Conservation (phyloP, 2,113 vertebrate genomes). For the Osmerus eperlanus region DNA sequence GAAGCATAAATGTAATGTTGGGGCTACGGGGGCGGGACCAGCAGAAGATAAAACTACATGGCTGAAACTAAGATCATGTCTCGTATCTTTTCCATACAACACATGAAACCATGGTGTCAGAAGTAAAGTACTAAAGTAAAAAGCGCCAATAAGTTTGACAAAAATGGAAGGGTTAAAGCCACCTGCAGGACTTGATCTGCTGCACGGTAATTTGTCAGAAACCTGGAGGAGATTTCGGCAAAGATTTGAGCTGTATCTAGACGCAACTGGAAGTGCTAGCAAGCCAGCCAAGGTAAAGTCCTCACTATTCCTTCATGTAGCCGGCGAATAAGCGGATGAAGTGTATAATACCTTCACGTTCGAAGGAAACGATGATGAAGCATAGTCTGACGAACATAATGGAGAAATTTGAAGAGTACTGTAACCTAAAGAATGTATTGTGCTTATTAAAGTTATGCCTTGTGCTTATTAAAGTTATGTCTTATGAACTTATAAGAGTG, state of each 20-base stretch:
- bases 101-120: too few species aligned
- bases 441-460: not conserved
- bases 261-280: not conserved
- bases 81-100: too few species aligned
- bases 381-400: conserved; percentile 5
- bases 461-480: too few species aligned
- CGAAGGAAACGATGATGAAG: not conserved
- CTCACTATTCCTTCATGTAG: conserved; percentile 27
- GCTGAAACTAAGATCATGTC: too few species aligned
- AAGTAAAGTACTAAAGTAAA: too few species aligned
- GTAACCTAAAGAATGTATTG: conserved; percentile 19
- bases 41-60: not conserved
- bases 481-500: too few species aligned
- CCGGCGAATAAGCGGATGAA: conserved; percentile 14
- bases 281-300: conserved; percentile 21
- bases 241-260: conserved; percentile 12
- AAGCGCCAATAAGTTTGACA: too few species aligned
- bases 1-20: too few species aligned
- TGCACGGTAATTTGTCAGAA: conserved; percentile 13
- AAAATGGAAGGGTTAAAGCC: too few species aligned
- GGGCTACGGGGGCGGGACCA: too few species aligned
- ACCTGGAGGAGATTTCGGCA: conserved; percentile 7
- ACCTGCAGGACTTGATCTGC: conserved; percentile 4
- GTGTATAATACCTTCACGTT: conserved; percentile 30
- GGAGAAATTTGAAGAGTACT: conserved; percentile 22